phyloP scores from a whole-genome alignment of 1,140 invertebrate species.

The Zaprionus vittiger region DNA sequence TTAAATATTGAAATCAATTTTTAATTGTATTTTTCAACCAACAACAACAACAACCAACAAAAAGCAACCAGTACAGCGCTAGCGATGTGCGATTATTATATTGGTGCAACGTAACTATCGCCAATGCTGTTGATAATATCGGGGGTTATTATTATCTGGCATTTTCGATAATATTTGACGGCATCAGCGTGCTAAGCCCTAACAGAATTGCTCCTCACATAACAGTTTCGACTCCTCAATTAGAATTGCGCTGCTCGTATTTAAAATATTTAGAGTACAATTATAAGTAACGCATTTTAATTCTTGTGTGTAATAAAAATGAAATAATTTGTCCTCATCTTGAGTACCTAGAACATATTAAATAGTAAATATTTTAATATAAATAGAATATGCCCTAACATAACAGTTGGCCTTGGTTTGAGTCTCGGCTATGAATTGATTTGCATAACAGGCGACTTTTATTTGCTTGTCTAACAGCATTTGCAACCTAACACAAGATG shows the following conservation, averaged over 20 bases:
- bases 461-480: no score
- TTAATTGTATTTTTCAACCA: constrained; percentile 74
- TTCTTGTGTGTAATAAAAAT: background rate
- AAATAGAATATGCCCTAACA: background rate
- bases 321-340: background rate
- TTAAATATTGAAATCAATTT: constrained; percentile 70
- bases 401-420: background rate
- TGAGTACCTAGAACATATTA: background rate
- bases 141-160: constrained; percentile 32
- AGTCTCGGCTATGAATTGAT: background rate
- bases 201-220: constrained; percentile 26
- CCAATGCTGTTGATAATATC: constrained; percentile 29
- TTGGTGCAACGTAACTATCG: constrained; percentile 24
- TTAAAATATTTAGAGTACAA: background rate
- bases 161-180: constrained; percentile 26
- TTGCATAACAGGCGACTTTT: background rate
- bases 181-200: background rate
- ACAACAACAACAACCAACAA: constrained; percentile 62
- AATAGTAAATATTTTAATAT: background rate
- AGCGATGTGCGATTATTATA: constrained; percentile 42
- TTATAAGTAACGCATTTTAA: background rate
- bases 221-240: constrained; percentile 6
- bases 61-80: constrained; percentile 48
- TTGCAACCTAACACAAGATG: background rate
- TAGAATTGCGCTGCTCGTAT: background rate